phyloP scores from a whole-genome alignment of 2,888 invertebrate species.

The Byasa hedistus region DNA sequence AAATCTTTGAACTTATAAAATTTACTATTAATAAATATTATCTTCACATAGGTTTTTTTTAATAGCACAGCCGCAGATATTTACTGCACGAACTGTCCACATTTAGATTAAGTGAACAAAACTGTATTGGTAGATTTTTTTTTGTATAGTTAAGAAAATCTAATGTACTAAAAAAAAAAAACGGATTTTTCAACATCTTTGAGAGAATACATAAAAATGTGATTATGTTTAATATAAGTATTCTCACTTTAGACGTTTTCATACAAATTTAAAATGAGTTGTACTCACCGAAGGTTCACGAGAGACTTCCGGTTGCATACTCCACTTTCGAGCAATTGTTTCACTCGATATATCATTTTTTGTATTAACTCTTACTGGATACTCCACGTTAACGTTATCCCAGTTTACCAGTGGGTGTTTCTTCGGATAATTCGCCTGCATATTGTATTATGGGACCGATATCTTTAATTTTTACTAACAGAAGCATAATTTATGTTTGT shows the following conservation, averaged over 20 bases:
- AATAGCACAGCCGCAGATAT: too few relatives aligned
- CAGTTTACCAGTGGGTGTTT: slow-evolving; percentile 48
- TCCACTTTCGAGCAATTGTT: slow-evolving; percentile 51
- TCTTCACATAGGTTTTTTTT: too few relatives aligned
- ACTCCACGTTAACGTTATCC: slow-evolving; percentile 58
- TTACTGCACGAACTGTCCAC: too few relatives aligned
- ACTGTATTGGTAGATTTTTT: too few relatives aligned
- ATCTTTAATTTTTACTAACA: neutral
- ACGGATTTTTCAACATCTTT: too few relatives aligned
- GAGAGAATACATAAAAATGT: too few relatives aligned
- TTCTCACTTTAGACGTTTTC: neutral
- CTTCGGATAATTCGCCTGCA: slow-evolving; percentile 61
- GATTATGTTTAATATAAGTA: neutral
- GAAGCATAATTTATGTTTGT: neutral
- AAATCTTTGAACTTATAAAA: neutral
- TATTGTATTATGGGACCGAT: slow-evolving; percentile 28
- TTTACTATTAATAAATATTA: neutral
- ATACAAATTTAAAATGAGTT: neutral
- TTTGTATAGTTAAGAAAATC: too few relatives aligned
- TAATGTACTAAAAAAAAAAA: too few relatives aligned
- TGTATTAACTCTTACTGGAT: slow-evolving; percentile 57
- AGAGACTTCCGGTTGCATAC: slow-evolving; percentile 51
- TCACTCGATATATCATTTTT: slow-evolving; percentile 55
- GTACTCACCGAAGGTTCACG: slow-evolving; percentile 47
- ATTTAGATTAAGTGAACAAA: too few relatives aligned